Evolutionary conservation across 2,888 invertebrate species (phyloP), one percentile per base, ranked within the genome.

Genomic region (Cheilosia vernalis): DNA sequence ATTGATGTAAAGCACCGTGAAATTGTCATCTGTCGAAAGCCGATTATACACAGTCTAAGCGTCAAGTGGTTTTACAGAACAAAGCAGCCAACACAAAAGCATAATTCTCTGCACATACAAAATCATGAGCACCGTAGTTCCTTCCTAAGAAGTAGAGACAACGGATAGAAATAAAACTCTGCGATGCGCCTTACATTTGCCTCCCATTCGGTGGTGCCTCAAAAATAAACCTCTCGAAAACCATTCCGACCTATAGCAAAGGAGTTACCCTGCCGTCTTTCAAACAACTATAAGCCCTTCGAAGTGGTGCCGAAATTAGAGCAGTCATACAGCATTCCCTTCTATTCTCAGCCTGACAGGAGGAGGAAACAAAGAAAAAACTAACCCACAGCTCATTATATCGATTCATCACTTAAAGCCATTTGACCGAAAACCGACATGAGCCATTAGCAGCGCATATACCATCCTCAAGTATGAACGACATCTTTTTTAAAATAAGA

Each of bases 351-450:
- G 33, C 60, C 55, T 60, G 58, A 63, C 67, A 37, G 15, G n/a
- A n/a, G 60, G 30, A 1, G 49, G n/a, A 21, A 24, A 47, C 15
- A 42, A 17, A 60, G n/a, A n/a, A 64, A 37, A 55, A 40, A 21
- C 15, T 10, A 19, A 78, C 51, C 40, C 49, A 47, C 53, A 84
- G 80, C 84, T 84, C 84, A 84, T 84, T 84, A 84, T 79, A 84
- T 84, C 76, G 84, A 84, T 84, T 74, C 73, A 84, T 70, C 84
- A 74, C 84, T 80, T 66, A 64, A 80, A 80, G 80, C 84, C 70
- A 80, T 84, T 84, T 84, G 84, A 84, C 84, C 84, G 80, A 84
- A 84, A 76, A 84, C 74, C 84, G 60, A 74, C 69, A 84, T 74
- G 80, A 64, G 80, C 80, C 84, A 84, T 84, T 74, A 80, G 55